Percentiles rank a stretch among this genome's conserved stretches.
These are phyloP conservation scores for Heliangelus exortis DNA, from an alignment of 2,797 vertebrate genomes.

Conservation along the genomic window DNA sequence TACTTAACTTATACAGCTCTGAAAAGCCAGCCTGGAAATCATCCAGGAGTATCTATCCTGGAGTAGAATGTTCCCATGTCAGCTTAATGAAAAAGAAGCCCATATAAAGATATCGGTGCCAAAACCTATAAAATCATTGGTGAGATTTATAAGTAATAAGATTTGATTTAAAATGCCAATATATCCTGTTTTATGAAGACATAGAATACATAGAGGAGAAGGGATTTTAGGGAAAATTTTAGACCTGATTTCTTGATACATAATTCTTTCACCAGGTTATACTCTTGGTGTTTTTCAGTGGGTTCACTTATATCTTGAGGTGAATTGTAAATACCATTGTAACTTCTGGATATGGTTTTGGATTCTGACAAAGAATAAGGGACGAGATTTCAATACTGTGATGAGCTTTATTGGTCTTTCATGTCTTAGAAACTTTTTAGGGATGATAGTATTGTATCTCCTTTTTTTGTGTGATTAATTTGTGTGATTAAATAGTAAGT, in stretches of 20 bases:
- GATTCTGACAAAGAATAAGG: background rate
- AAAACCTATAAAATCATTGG: background rate
- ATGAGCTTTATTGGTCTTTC: background rate
- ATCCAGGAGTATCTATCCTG: background rate
- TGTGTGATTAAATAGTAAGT: background rate
- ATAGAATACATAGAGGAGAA: background rate
- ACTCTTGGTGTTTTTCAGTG: background rate
- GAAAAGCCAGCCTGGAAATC: background rate
- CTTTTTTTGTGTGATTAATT: too few species aligned
- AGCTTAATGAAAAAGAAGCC: background rate
- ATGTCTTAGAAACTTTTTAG: background rate
- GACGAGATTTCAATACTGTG: background rate
- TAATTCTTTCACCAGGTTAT: background rate
- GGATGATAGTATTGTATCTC: background rate
- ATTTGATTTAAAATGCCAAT: background rate
- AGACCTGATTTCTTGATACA: background rate
- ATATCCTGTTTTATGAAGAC: background rate
- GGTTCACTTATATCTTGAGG: background rate
- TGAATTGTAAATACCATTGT: background rate
- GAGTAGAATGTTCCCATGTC: background rate
- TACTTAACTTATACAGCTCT: background rate
- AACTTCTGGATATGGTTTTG: background rate
- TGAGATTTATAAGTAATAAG: background rate
- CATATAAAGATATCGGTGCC: background rate
- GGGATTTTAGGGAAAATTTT: background rate